These are phyloP conservation scores for Montipora sp. DNA, from an alignment of 64 coral and sea anemone genomes.

Conservation along the genomic window DNA sequence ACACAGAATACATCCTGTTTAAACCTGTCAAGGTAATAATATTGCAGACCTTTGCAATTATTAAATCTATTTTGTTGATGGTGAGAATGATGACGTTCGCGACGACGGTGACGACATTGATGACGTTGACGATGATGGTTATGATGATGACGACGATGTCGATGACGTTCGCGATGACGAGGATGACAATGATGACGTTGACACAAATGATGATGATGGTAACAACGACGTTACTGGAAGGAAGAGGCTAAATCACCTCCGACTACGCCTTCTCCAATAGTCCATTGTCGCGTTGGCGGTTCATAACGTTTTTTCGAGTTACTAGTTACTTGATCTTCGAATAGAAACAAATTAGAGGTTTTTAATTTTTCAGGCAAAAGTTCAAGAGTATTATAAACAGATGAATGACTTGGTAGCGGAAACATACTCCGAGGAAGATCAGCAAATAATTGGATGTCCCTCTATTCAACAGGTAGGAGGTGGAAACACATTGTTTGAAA, in stretches of 20 bases:
- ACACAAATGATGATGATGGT: too few relatives aligned
- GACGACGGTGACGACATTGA: too few relatives aligned
- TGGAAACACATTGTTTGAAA: background rate
- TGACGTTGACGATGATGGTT: too few relatives aligned
- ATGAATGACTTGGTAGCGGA: constrained; percentile 91
- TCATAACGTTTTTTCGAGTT: too few relatives aligned
- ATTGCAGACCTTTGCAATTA: background rate
- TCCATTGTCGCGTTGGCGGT: too few relatives aligned
- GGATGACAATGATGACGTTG: too few relatives aligned
- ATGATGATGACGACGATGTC: too few relatives aligned
- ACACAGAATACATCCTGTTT: constrained; percentile 97
- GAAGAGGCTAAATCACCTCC: too few relatives aligned
- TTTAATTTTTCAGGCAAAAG: constrained; percentile 76
- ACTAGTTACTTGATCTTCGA: background rate
- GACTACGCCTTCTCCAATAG: too few relatives aligned
- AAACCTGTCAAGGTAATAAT: constrained; percentile 98
- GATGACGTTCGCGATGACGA: too few relatives aligned
- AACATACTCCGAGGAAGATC: constrained; percentile 87
- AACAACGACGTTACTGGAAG: too few relatives aligned
- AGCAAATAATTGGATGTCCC: constrained; percentile 96
- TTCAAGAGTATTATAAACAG: constrained; percentile 97
- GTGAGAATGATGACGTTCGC: too few relatives aligned
- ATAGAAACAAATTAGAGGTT: background rate
- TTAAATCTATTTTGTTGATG: background rate
- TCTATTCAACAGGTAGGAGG: constrained; percentile 88